Evolutionary conservation across 2,113 vertebrate species (phyloP), one percentile per base, ranked within the genome.

Genomic region (Zootoca vivipara): DNA sequence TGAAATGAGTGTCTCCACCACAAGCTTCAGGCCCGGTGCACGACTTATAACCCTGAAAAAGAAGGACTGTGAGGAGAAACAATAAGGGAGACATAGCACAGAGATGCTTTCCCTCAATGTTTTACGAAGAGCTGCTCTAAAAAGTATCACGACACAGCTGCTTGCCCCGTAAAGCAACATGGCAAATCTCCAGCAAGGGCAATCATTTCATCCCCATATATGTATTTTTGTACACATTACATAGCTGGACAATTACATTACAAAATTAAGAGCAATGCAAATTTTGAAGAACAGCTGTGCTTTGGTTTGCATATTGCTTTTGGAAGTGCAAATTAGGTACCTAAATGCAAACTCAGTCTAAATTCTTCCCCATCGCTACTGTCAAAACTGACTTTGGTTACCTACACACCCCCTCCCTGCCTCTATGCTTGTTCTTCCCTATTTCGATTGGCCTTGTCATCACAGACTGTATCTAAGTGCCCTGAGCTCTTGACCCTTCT

Each of bases 1-100:
- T 1, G 99, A 99, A 95, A 99, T 99, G 10, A 99, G 97, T 0
- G 99, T 99, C 95, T 99, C 99, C 1, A 99, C 99, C 69, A 99
- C 99, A 93, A 99, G 95, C 96, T 99, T 99, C 91, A 99, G 95
- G 2, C 99, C 99, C 0, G 99, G 99, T 24, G 99, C 99, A 91
- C 99, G 96, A 93, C 99, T 99, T 96, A 99, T 99, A 90, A 99
- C 99, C 92, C 98, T 97, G 91, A 78, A 38, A 52, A 75, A 58
- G 72, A 93, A 91, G 69, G 12, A 93, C 90, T 24, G 46, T 67
- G 24, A 92, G 65, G 22, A 4, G 7, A 88, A 78, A 89, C 42
- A 91, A 58, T 5, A 91, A 28, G 26, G 15, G 72, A 86, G 4
- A 65, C 30, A 0, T 0, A 69, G 58, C 18, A 62, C 58, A 62